Base-by-base conservation (phyloP, 92 coral and sea anemone genomes). In the Paragorgia papillata region DNA sequence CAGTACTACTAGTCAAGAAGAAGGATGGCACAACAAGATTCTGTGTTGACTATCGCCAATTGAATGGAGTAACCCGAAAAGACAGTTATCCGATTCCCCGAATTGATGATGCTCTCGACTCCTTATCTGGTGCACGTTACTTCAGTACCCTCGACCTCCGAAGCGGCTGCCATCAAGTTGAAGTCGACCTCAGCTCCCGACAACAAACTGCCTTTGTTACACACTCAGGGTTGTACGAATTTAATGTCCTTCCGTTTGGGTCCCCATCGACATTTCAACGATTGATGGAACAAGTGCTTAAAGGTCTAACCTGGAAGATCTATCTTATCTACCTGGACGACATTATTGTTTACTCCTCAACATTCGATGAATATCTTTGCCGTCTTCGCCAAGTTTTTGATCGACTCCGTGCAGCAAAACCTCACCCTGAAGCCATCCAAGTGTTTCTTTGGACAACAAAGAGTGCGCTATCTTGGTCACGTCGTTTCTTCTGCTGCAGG, bases 341-440 rank as follows among this genome's bases (percentile, higher is more conserved):
- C 44, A 61, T 82, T 7, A 46, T 82, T 9, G 76, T 74, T 22
- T n/a, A n/a, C n/a, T 86, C 84, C 2, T 28, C 55, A 24, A 76
- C 87, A 39, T 76, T 86, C 35, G 69, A 77, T 0, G 87, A 86
- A 27, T 84, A 76, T 37, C 22, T 86, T 29, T 40, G 18, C 19
- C 81, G 61, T 13, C 35, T 86, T 9, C 80, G 53, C 25, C 24
- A 34, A 18, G 89, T 85, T 12, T 75, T 85, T 17, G 35, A 73
- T 21, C 82, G 89, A 85, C n/a, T n/a, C n/a, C n/a, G n/a, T n/a
- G n/a, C n/a, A n/a, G n/a, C n/a, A n/a, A 22, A 79, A 74, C 37
- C 69, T 89, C 9, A 80, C 82, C 3, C 78, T 88, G n/a, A 85
- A 85, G 33, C 85, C 85, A 0, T 75, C 58, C 26, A 88, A 88